phyloP scores from a whole-genome alignment of 2,888 invertebrate genomes.

The Pollenia labialis region DNA sequence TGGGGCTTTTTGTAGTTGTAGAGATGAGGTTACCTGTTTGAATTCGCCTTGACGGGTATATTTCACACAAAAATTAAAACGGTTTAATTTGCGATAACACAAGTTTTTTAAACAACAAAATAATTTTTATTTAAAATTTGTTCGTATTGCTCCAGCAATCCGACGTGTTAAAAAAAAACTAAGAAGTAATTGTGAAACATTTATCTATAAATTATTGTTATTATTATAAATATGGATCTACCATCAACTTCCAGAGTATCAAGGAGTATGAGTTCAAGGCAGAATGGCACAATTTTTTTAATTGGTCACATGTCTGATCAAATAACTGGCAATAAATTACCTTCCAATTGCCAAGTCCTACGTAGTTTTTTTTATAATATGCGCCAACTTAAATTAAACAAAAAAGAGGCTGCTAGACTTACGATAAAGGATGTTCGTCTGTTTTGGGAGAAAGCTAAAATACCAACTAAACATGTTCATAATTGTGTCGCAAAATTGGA shows the following conservation, averaged over 20 bases:
- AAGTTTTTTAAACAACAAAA: too few relatives aligned
- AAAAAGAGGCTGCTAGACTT: slow-evolving; percentile 26
- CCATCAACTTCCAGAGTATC: neutral
- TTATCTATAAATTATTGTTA: neutral
- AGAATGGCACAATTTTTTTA: slow-evolving; percentile 2
- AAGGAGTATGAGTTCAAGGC: slow-evolving; percentile 7
- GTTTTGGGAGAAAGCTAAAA: slow-evolving; percentile 16
- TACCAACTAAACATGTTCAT: slow-evolving; percentile 10
- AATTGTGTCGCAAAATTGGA: slow-evolving; percentile 10
- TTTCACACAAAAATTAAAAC: too few relatives aligned
- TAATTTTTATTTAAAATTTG: too few relatives aligned
- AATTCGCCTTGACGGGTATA: too few relatives aligned
- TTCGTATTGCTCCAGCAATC: too few relatives aligned
- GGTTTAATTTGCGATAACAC: too few relatives aligned
- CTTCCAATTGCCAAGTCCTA: neutral
- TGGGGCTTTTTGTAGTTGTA: too few relatives aligned
- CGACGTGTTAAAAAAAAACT: too few relatives aligned
- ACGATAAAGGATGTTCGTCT: slow-evolving; percentile 22
- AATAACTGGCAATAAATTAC: too few relatives aligned
- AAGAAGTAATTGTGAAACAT: too few relatives aligned
- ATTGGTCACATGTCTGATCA: neutral
- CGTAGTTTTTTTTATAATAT: slow-evolving; percentile 34
- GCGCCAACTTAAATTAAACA: slow-evolving; percentile 22
- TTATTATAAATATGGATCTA: too few relatives aligned
- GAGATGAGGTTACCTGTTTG: too few relatives aligned